Evolutionary conservation across 1,140 invertebrate species (phyloP), one percentile per base, ranked within the genome.

Genomic region (Macrotrachela quadricornifera): DNA sequence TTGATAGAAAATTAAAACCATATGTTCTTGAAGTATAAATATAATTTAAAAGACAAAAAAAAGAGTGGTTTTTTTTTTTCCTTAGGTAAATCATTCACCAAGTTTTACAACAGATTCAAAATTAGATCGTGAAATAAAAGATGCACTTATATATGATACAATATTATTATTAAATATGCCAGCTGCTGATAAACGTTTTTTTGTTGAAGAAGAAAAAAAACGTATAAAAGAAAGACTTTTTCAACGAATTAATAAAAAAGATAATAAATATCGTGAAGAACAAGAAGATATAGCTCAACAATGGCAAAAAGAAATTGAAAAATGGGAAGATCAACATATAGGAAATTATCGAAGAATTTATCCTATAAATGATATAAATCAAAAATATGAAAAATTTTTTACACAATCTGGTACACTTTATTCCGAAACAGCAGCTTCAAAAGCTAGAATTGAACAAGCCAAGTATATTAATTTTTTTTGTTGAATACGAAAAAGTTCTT

Each of bases 81-180:
- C 52, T 30, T 48, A 79, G 77, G 79, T 85, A 1, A 88, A 90
- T 69, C 84, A 86, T 62, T 87, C 83, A 6, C 85, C 85, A 6
- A 87, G 84, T 69, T 86, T 86, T 62, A 80, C 83, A 60, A 86
- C 82, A 0, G 82, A 86, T 63, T 78, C 82, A 1, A 74, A 77
- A 53, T 69, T 87, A 45, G 85, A 90, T 62, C 74, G 75, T 54
- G 82, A 85, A 60, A 78, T 90, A 4, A 90, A 90, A 64, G 79
- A 83, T 60, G 70, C 74, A 0, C 69, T 90, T 8, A 67, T 90
- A n/a, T 74, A 71, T 40, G 83, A 88, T 61, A 85, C 83, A 4
- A 79, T 87, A 56, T 74, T 77, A 6, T 77, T 90, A 67, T 73
- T 87, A 49, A 84, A 86, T 69, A 76, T 85, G 46, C 77, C 78